Base-by-base conservation (phyloP, 2,113 vertebrate species). In the Holacanthus passer region DNA sequence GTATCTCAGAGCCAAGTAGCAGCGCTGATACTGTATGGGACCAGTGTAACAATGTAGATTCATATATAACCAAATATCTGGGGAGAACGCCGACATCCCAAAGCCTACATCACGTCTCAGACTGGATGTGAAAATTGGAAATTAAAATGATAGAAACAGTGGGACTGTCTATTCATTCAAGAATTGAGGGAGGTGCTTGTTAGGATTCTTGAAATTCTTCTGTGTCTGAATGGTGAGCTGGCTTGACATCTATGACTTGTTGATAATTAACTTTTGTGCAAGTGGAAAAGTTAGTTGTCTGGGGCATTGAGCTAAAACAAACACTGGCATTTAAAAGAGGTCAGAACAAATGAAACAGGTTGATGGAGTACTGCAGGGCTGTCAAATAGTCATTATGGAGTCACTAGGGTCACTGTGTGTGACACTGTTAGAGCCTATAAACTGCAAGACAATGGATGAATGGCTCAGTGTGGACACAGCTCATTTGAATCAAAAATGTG, bases 251-350 rank as follows among this genome's bases (percentile, higher is more conserved):
- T 31, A 6, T 62, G 35, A 71, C 39, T 56, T 48, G 69, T 74
- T 64, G 63, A 74, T 73, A n/a, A 76, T 81, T 69, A 77, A 68
- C 76, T n/a, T 73, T 66, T 60, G 17, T n/a, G n/a, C n/a, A 66
- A 2, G 0, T 0, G 27, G 12, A 41, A 27, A 74, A 59, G 64
- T n/a, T n/a, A 64, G 37, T 53, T 35, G 32, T 47, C 35, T 60
- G 43, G 7, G 8, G 58, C 43, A 74, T 43, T n/a, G 24, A 47
- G 13, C 27, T 32, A 20, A 73, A 75, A 32, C 7, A 27, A 55
- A 82, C 22, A n/a, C 0, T 7, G 55, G 8, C 55, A 11, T 78
- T 45, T 72, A 32, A 84, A 89, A 35, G 63, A 48, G 80, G 69
- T 67, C 64, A 83, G 41, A 48, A 77, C 70, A 88, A 75, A 79